Conservation (phyloP, 64 coral and sea anemone genomes). For the Montipora cactus region DNA sequence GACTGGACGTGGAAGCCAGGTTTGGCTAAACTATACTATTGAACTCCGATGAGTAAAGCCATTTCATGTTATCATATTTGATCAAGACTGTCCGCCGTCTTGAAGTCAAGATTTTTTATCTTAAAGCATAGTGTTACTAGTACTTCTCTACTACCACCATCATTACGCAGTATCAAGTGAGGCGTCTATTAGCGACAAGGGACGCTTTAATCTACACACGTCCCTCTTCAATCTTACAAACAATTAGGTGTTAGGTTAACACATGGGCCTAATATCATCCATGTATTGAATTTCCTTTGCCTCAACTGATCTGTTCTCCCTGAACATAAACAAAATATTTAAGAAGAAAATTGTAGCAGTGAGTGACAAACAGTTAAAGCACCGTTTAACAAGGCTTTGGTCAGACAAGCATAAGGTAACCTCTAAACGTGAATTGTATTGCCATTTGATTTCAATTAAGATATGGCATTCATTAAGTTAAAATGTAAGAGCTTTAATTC, state of each 20-base stretch:
- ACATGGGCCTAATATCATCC: neutral
- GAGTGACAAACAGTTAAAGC: neutral
- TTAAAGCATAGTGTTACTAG: too few relatives aligned
- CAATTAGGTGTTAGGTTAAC: neutral
- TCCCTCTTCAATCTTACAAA: neutral
- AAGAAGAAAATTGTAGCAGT: neutral
- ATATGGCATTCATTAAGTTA: neutral
- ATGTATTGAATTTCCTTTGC: neutral
- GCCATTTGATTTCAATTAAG: conserved; percentile 37
- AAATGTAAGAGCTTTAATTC: neutral
- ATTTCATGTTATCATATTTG: too few relatives aligned
- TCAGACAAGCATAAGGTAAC: too few relatives aligned
- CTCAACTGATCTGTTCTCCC: too few relatives aligned
- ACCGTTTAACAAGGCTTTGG: too few relatives aligned
- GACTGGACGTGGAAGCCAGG: too few relatives aligned
- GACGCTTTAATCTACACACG: too few relatives aligned
- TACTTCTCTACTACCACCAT: too few relatives aligned
- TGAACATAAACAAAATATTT: neutral
- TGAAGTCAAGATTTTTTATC: too few relatives aligned
- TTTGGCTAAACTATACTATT: neutral
- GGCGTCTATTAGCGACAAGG: too few relatives aligned
- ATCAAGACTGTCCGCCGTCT: too few relatives aligned
- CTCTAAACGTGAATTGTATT: neutral
- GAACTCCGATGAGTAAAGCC: neutral
- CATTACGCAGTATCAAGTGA: too few relatives aligned